Conservation (phyloP, 2,888 invertebrate genomes). For the Eilema sororculum region DNA sequence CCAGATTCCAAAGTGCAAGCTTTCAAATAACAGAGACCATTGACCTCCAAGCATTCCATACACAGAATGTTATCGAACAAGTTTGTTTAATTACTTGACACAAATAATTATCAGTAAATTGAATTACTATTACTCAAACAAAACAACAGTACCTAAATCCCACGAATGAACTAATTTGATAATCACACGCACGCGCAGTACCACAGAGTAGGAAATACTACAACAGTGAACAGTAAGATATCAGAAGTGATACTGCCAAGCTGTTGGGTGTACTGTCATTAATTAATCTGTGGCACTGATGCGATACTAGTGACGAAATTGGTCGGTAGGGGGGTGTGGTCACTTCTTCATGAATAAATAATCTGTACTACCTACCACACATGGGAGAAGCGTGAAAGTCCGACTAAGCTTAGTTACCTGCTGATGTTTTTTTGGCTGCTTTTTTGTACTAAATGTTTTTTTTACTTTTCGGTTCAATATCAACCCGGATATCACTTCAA, state of each 20-base stretch:
- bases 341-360: not conserved
- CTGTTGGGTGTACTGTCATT: not conserved
- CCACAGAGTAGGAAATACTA: not conserved
- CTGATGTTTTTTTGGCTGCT: no score
- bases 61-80: slow-evolving; percentile 1
- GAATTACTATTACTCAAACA: slow-evolving; percentile 4
- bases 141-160: not conserved
- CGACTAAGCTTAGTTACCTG: no score
- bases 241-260: not conserved
- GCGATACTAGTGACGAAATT: not conserved
- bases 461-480: no score
- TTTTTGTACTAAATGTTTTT: no score
- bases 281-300: not conserved
- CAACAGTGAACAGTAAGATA: not conserved
- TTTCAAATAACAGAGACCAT: not conserved
- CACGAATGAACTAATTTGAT: slow-evolving; percentile 1
- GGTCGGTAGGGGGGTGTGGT: not conserved
- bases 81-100: slow-evolving; percentile 4
- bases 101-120: slow-evolving; percentile 1
- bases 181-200: not conserved
- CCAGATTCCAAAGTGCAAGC: not conserved
- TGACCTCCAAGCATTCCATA: slow-evolving; percentile 1
- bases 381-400: no score
- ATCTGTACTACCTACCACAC: not conserved
- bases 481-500: no score